Percentiles rank a stretch among this genome's conserved stretches.
phyloP scores from a whole-genome alignment of 2,113 vertebrate genomes.

The Pangasianodon gigas region DNA sequence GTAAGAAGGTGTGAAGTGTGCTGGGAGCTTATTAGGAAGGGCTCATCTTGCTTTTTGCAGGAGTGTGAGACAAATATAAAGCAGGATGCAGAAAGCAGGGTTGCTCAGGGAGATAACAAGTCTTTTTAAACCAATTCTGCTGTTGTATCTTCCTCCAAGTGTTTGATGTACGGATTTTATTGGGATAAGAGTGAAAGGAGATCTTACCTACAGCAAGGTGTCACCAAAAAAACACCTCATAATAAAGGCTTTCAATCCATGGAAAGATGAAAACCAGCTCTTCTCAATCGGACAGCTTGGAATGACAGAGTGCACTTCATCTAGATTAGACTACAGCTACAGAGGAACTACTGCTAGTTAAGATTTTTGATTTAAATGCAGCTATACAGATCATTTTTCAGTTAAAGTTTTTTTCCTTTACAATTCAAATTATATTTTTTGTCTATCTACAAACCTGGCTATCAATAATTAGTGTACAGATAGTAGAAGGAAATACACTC shows the following conservation, averaged over 20 bases:
- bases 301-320: slow-evolving; percentile 32
- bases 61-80: slow-evolving; percentile 28
- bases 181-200: not conserved
- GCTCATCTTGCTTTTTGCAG: slow-evolving; percentile 22
- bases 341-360: not conserved
- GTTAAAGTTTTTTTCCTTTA: not conserved
- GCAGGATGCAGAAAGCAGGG: not conserved
- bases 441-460: not conserved
- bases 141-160: not conserved
- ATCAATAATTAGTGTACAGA: not conserved
- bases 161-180: not conserved
- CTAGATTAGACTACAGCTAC: not conserved
- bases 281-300: slow-evolving; percentile 9
- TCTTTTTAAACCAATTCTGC: not conserved
- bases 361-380: not conserved
- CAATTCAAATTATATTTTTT: not conserved
- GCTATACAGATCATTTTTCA: too few species aligned
- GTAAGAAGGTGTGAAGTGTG: slow-evolving; percentile 22
- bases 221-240: slow-evolving; percentile 1
- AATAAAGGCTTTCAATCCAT: not conserved
- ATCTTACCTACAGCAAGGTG: not conserved
- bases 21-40: slow-evolving; percentile 30
- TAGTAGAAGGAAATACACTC: not conserved
- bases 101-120: not conserved
- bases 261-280: slow-evolving; percentile 26